phyloP scores from a whole-genome alignment of 2,797 vertebrate genomes.

The Pogonophryne albipinna region DNA sequence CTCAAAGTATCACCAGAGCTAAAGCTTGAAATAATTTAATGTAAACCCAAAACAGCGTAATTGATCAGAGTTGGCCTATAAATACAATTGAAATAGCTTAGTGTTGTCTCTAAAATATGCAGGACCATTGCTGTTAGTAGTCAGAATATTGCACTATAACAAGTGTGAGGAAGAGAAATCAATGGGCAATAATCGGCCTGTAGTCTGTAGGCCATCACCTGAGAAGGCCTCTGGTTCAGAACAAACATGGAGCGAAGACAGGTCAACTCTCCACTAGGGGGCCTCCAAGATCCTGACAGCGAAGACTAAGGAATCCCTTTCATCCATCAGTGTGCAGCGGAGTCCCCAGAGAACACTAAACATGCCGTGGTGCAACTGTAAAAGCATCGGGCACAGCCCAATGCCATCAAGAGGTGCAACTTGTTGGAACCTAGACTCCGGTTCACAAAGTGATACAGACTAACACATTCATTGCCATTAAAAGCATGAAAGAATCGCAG shows the following conservation, averaged over 20 bases:
- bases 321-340: constrained; percentile 45
- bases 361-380: constrained; percentile 49
- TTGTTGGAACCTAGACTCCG: constrained; percentile 43
- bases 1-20: constrained; percentile 31
- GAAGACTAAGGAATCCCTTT: constrained; percentile 59
- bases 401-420: constrained; percentile 54
- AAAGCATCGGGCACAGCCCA: constrained; percentile 66
- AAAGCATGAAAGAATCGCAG: constrained; percentile 69
- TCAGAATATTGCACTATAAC: constrained; percentile 72
- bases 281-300: constrained; percentile 53
- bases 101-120: constrained; percentile 43
- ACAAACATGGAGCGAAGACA: constrained; percentile 49
- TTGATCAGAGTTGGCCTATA: constrained; percentile 32
- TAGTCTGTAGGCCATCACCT: constrained; percentile 62
- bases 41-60: constrained; percentile 56
- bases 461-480: constrained; percentile 83
- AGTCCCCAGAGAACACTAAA: constrained; percentile 49
- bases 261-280: constrained; percentile 70
- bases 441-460: constrained; percentile 65
- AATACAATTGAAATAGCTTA: constrained; percentile 51
- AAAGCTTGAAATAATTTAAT: constrained; percentile 31
- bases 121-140: constrained; percentile 48
- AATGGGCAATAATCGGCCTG: constrained; percentile 46
- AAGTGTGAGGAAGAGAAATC: constrained; percentile 49
- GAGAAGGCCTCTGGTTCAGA: constrained; percentile 72